phyloP scores from a whole-genome alignment of 2,888 invertebrate species.

The Caradrina clavipalpis region DNA sequence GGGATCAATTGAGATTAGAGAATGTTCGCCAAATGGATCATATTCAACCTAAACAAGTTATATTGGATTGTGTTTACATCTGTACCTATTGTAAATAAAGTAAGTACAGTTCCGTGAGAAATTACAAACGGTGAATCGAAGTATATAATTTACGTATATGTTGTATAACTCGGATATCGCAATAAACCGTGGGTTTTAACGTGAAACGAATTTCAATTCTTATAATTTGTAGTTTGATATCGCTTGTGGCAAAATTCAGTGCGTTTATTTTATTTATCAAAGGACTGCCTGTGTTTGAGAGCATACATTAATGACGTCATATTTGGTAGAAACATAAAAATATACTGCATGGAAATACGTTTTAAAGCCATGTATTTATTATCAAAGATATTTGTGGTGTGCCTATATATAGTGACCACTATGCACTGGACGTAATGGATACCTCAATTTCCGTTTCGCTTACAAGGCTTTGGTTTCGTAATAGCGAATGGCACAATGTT shows the following conservation, averaged over 20 bases:
- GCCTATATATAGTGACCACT: not conserved
- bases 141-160: conserved; percentile 41
- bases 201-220: conserved; percentile 46
- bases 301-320: conserved; percentile 31
- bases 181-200: conserved; percentile 48
- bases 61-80: not conserved
- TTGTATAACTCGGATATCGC: conserved; percentile 38
- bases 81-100: conserved; percentile 21
- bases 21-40: conserved; percentile 14
- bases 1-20: conserved; percentile 27
- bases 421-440: conserved; percentile 48
- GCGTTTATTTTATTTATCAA: conserved; percentile 47
- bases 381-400: conserved; percentile 6
- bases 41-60: conserved; percentile 3
- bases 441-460: conserved; percentile 58
- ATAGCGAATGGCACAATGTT: conserved; percentile 40
- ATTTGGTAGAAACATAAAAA: conserved; percentile 9
- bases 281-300: conserved; percentile 20
- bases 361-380: conserved; percentile 5
- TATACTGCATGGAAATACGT: conserved; percentile 16
- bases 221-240: conserved; percentile 57
- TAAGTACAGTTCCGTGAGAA: conserved; percentile 19
- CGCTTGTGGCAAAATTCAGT: conserved; percentile 42
- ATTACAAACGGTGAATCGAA: conserved; percentile 19
- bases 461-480: conserved; percentile 24